Conservation (phyloP, 2,888 invertebrate species). For the Conomelus anceps region DNA sequence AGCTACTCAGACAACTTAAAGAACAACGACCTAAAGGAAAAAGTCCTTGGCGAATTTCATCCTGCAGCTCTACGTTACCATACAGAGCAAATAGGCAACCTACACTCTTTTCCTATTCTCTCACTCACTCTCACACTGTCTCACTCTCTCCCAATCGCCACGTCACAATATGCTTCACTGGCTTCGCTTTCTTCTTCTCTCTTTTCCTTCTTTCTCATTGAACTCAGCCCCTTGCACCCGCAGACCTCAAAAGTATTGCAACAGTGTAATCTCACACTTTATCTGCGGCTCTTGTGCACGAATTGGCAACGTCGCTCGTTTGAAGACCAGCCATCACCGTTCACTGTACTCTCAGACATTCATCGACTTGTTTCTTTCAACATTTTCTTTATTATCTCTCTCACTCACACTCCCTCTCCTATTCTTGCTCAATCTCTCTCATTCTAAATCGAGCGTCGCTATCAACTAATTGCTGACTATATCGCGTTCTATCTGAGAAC, state of each 20-base stretch:
- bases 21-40: not conserved
- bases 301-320: not conserved
- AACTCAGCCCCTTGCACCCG: not conserved
- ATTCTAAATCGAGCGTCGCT: not conserved
- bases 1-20: not conserved
- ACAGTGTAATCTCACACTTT: not conserved
- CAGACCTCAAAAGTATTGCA: not conserved
- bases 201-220: not conserved
- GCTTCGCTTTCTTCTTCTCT: not conserved
- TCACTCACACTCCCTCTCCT: not conserved
- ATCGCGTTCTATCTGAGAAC: not conserved
- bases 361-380: not conserved
- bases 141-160: not conserved
- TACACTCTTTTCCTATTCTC: not conserved
- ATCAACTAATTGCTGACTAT: not conserved
- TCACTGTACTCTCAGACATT: not conserved
- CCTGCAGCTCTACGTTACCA: not conserved
- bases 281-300: not conserved
- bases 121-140: not conserved
- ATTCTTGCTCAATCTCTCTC: not conserved
- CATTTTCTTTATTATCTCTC: not conserved
- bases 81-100: not conserved
- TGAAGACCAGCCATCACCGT: not conserved
- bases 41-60: not conserved
- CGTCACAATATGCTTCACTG: not conserved